Base-by-base conservation (phyloP, 2,797 vertebrate genomes). In the Rhincodon typus region DNA sequence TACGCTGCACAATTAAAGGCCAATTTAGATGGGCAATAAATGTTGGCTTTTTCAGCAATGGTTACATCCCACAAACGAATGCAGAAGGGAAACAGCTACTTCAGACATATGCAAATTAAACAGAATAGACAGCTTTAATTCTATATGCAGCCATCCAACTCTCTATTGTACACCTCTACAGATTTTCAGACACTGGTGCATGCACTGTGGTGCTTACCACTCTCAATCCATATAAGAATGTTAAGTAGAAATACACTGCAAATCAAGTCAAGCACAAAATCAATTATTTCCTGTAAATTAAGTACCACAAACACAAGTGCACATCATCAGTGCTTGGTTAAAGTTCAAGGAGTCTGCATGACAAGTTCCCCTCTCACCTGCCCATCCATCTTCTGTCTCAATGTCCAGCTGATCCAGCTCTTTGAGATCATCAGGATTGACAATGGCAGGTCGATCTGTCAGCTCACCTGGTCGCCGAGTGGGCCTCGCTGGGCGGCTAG, bases 331-430 rank as follows among this genome's bases (percentile, higher is more conserved):
- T 19, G 2, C 8, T 84, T 21, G 42, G 42, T 84, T 46, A 84
- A 84, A 46, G 38, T 42, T 84, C 42, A 0, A 84, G 82, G 38
- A 84, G 46, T 7, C 21, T 46, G 38, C 25, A 7, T 8, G 19
- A 46, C 46, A 25, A 3, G 74, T 34, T 77, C 74, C 74, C 6
- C 82, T 62, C 97, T 94, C 96, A 98, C 98, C 98, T 97, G 98
- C 99, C 99, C 99, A 99, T 96, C 99, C 99, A 0, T 99, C 99
- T 46, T 99, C 99, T 0, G 98, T 98, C 62, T 99, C 99, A 0
- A 98, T 98, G 96, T 99, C 99, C 94, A 99, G 98, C 25, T 99
- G 99, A 96, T 99, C 99, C 87, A 99, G 97, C 96, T 99, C 99
- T 96, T 99, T 99, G 84, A 99, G 97, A 97, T 99, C 99, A 79